Conservation (phyloP, 2,888 invertebrate species). For the Parelbella ahira region DNA sequence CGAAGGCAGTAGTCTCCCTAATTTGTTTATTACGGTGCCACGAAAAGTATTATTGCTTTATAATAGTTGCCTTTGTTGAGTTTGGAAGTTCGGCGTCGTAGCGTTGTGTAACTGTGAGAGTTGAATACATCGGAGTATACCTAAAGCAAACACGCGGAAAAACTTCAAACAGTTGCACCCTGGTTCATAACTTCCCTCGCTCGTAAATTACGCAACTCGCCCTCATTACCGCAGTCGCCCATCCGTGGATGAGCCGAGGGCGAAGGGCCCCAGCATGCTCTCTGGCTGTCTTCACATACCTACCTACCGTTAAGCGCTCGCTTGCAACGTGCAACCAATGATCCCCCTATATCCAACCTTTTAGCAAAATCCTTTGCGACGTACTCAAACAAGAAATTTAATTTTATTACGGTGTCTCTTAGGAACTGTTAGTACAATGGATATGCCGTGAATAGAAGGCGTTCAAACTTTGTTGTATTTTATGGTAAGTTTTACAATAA, state of each 20-base stretch:
- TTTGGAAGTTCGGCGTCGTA: slow-evolving; percentile 20
- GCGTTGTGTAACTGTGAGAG: slow-evolving; percentile 12
- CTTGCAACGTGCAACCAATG: slow-evolving; percentile 21
- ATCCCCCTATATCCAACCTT: not conserved
- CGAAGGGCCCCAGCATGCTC: slow-evolving; percentile 26
- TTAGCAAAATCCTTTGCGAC: too few relatives aligned
- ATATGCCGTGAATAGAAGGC: too few relatives aligned
- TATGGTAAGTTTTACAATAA: too few relatives aligned
- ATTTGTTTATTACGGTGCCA: slow-evolving; percentile 22
- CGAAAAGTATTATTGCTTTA: slow-evolving; percentile 25
- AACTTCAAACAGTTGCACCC: slow-evolving; percentile 73
- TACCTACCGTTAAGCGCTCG: slow-evolving; percentile 27
- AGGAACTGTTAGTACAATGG: too few relatives aligned
- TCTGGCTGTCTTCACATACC: slow-evolving; percentile 29
- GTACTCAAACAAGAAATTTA: too few relatives aligned
- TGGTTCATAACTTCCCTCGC: slow-evolving; percentile 51
- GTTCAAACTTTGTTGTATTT: too few relatives aligned
- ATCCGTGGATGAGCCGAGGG: slow-evolving; percentile 65
- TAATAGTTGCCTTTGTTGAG: slow-evolving; percentile 22
- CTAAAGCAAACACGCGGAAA: slow-evolving; percentile 61
- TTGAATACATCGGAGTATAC: too few relatives aligned
- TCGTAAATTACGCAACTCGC: slow-evolving; percentile 68
- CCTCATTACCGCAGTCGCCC: slow-evolving; percentile 70
- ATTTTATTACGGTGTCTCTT: too few relatives aligned
- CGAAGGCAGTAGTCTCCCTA: slow-evolving; percentile 24